These are phyloP conservation scores for Chascanopsetta lugubris DNA, from an alignment of 2,113 vertebrate species.

Conservation along the genomic window DNA sequence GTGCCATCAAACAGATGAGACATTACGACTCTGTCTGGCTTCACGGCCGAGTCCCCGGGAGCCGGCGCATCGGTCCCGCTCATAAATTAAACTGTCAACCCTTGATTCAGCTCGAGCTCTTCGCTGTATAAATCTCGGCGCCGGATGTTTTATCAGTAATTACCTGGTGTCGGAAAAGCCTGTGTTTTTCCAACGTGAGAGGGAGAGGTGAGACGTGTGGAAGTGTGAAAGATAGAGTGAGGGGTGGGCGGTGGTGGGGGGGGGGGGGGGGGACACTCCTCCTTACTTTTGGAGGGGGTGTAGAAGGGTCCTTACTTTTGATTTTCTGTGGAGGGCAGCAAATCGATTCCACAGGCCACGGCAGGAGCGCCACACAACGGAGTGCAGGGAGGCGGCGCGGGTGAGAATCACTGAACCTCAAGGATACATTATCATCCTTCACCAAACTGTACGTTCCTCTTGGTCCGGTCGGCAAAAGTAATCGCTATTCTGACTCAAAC, in stretches of 20 bases:
- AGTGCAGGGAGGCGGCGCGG: neutral
- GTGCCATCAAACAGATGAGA: conserved; percentile 12
- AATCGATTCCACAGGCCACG: conserved; percentile 20
- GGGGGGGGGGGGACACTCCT: no score
- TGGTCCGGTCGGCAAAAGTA: neutral
- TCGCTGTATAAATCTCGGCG: neutral
- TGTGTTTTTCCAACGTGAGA: neutral
- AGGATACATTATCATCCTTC: neutral
- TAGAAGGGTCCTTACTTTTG: conserved; percentile 13
- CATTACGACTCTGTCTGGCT: neutral
- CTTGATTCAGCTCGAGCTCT: conserved; percentile 4
- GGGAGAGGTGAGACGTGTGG: neutral
- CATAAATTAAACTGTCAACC: conserved; percentile 7
- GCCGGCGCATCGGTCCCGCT: neutral
- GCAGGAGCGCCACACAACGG: conserved; percentile 14
- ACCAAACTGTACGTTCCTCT: neutral
- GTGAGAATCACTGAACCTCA: conserved; percentile 8
- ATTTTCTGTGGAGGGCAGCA: conserved; percentile 17
- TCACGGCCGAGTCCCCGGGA: neutral
- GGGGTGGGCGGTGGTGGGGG: no score
- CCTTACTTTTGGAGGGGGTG: no score
- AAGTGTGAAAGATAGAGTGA: conserved; percentile 22
- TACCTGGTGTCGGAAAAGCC: neutral
- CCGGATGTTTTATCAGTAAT: neutral
- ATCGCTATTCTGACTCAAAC: neutral